These are phyloP conservation scores for Typhlichthys eigenmanni DNA, from an alignment of 2,797 vertebrate species.

Conservation along the genomic window DNA sequence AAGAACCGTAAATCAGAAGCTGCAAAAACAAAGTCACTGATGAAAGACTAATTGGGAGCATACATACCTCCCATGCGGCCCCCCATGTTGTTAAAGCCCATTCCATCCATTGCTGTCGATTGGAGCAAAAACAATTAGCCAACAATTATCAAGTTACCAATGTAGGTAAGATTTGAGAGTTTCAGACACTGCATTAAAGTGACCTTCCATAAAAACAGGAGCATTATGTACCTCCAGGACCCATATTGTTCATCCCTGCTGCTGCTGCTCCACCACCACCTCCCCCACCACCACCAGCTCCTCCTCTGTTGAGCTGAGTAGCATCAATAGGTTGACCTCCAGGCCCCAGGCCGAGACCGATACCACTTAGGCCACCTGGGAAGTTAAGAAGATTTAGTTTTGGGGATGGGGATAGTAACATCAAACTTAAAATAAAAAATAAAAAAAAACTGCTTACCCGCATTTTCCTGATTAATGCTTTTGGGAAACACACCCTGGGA, in stretches of 20 bases:
- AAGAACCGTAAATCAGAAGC: not conserved
- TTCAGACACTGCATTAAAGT: not conserved
- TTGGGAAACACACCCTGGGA: too few species aligned
- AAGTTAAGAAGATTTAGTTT: not conserved
- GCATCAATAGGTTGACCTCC: constrained; percentile 97
- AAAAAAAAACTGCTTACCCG: too few species aligned
- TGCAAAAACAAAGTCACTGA: too few species aligned
- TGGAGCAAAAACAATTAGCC: constrained; percentile 35
- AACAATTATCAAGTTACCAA: not conserved
- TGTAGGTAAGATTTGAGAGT: too few species aligned
- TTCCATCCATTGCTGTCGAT: constrained; percentile 92
- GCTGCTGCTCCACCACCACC: constrained; percentile 33
- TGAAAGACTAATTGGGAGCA: not conserved
- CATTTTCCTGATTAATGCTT: too few species aligned
- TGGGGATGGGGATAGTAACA: too few species aligned
- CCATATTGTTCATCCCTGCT: constrained; percentile 90
- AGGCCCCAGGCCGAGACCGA: constrained; percentile 94
- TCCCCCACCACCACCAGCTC: constrained; percentile 67
- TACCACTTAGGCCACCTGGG: constrained; percentile 92
- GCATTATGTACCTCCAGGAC: constrained; percentile 83
- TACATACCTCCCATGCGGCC: constrained; percentile 92
- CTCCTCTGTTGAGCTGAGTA: constrained; percentile 89
- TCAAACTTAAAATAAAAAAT: too few species aligned
- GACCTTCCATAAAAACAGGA: constrained; percentile 5
- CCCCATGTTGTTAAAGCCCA: constrained; percentile 91